Base-by-base conservation (phyloP, 2,797 vertebrate genomes). In the Lateolabrax maculatus region DNA sequence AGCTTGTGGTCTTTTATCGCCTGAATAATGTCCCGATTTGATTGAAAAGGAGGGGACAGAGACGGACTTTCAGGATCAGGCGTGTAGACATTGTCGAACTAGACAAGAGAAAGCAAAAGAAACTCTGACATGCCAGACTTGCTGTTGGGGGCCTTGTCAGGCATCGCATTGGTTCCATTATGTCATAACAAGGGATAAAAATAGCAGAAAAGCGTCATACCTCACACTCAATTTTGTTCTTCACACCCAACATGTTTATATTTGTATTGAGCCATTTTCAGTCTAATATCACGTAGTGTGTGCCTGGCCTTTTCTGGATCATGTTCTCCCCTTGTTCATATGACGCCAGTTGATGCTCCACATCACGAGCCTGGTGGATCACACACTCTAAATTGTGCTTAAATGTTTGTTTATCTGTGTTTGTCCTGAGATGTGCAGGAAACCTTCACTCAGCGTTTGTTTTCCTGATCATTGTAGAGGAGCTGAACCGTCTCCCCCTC, bases 231-330 rank as follows among this genome's bases (percentile, higher is more conserved):
- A 37, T 23, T 48, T 23, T 58, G 6, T 39, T 52, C 23, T 66
- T 52, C 13, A 25, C 52, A 56, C 3, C 3, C 29, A 12, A 36
- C 37, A 25, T 52, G 29, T 65, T 29, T n/a, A n/a, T n/a, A n/a
- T n/a, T 58, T 70, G 16, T 10, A 34, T 18, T 36, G 52, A 46
- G 39, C 21, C 27, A 46, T 69, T 68, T 29, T 43, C 51, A 56
- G 19, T 41, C 7, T n/a, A 60, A 16, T 60, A 9, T 58, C 31
- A 34, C 6, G 27, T 21, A 9, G 39, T 21, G 9, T 37, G 29
- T 36, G 23, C 4, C 6, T 41, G 36, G 31, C 48, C 4, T 6
- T 37, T 19, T 13, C 48, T 29, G 36, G 23, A 43, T 55, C n/a
- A n/a, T 15, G 19, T 9, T 44, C 19, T 36, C 37, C n/a, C 21